These are phyloP conservation scores for Apocheima hispidaria DNA, from an alignment of 2,888 invertebrate species.

Conservation along the genomic window DNA sequence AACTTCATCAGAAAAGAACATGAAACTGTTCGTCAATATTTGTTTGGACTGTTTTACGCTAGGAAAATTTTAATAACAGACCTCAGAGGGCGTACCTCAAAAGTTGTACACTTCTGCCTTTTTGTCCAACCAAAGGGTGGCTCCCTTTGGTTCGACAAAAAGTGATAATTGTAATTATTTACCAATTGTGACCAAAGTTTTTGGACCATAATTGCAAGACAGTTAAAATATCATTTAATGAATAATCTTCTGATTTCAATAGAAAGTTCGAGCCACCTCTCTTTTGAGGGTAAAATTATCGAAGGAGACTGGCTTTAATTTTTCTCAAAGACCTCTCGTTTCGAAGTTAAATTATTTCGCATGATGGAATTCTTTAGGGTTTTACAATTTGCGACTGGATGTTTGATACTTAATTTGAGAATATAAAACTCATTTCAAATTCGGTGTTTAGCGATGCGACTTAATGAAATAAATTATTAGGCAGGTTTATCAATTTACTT, in stretches of 20 bases:
- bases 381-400: constrained; percentile 66
- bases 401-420: constrained; percentile 62
- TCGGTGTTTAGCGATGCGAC: constrained; percentile 1
- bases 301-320: constrained; percentile 66
- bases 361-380: constrained; percentile 71
- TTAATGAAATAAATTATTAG: constrained; percentile 1
- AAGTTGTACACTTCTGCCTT: constrained; percentile 80
- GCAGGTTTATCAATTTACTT: background rate
- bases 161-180: constrained; percentile 85
- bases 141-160: constrained; percentile 42
- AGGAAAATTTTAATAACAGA: constrained; percentile 81
- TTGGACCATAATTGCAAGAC: constrained; percentile 75
- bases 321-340: constrained; percentile 67
- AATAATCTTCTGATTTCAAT: constrained; percentile 74
- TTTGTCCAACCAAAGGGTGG: constrained; percentile 79
- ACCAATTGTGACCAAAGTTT: constrained; percentile 82
- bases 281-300: constrained; percentile 66
- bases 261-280: constrained; percentile 60
- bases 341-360: constrained; percentile 78
- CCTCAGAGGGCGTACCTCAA: constrained; percentile 69
- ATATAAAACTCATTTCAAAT: constrained; percentile 44
- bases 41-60: constrained; percentile 63
- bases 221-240: constrained; percentile 80
- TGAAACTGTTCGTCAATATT: constrained; percentile 52
- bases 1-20: constrained; percentile 53